Conservation (phyloP, 2,797 vertebrate genomes). For the Allobates femoralis region DNA sequence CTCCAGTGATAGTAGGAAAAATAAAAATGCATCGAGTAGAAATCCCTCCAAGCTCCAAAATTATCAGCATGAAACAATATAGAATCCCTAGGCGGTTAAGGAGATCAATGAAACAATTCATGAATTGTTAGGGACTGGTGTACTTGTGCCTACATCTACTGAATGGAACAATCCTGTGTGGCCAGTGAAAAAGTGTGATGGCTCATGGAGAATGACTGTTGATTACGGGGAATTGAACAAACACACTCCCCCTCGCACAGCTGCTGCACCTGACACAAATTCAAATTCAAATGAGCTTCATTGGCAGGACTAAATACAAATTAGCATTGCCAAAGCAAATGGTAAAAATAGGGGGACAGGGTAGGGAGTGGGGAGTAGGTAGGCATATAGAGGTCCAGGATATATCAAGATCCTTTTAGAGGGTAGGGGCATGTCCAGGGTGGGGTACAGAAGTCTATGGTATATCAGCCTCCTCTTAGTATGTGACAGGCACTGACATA, state of each 20-base stretch:
- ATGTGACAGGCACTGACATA: too few relatives aligned
- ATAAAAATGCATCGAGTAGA: background rate
- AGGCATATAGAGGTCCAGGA: too few relatives aligned
- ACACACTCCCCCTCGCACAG: background rate
- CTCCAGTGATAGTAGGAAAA: background rate
- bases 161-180: constrained; percentile 11
- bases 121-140: background rate
- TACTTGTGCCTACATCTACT: background rate
- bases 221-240: constrained; percentile 8
- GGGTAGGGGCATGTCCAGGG: too few relatives aligned
- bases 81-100: background rate
- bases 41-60: background rate
- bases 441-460: too few relatives aligned
- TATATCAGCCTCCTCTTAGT: too few relatives aligned
- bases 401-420: too few relatives aligned
- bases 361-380: too few relatives aligned
- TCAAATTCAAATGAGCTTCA: too few relatives aligned
- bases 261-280: background rate
- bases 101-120: constrained; percentile 2
- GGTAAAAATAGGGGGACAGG: too few relatives aligned
- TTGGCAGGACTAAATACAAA: too few relatives aligned
- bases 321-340: too few relatives aligned
- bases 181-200: constrained; percentile 3
- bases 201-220: background rate
- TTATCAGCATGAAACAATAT: constrained; percentile 3